Conservation (phyloP, 2,888 invertebrate genomes). For the Stenolophus ochropezus region DNA sequence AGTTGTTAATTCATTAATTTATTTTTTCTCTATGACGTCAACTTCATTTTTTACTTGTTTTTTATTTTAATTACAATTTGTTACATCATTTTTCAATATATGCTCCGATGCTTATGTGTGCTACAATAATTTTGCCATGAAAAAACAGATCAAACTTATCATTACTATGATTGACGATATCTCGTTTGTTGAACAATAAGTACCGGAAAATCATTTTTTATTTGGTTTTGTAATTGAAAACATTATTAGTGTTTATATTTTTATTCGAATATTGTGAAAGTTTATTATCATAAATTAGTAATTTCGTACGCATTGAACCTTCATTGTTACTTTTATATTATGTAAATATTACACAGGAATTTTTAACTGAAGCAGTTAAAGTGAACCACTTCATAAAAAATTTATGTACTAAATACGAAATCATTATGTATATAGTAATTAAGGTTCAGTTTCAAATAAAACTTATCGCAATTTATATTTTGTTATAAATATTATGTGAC, state of each 20-base stretch:
- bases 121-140: constrained; percentile 10
- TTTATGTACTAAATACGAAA: too few species aligned
- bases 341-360: constrained; percentile 24
- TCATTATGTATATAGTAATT: neutral
- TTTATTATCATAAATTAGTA: constrained; percentile 16
- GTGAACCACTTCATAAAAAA: neutral
- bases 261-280: constrained; percentile 1
- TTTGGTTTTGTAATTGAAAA: neutral
- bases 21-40: constrained; percentile 41
- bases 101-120: constrained; percentile 35
- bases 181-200: neutral
- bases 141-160: neutral
- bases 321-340: constrained; percentile 26
- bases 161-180: neutral
- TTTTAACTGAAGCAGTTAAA: neutral
- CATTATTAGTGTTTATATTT: neutral
- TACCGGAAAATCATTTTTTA: constrained; percentile 28
- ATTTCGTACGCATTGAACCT: neutral
- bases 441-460: neutral
- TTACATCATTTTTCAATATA: constrained; percentile 43
- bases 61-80: constrained; percentile 21
- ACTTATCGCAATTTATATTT: neutral
- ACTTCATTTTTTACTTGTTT: constrained; percentile 32
- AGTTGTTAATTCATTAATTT: too few species aligned
- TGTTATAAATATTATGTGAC: neutral